These are phyloP conservation scores for Gastracanthus pulcherrimus DNA, from an alignment of 2,888 invertebrate genomes.

Conservation along the genomic window DNA sequence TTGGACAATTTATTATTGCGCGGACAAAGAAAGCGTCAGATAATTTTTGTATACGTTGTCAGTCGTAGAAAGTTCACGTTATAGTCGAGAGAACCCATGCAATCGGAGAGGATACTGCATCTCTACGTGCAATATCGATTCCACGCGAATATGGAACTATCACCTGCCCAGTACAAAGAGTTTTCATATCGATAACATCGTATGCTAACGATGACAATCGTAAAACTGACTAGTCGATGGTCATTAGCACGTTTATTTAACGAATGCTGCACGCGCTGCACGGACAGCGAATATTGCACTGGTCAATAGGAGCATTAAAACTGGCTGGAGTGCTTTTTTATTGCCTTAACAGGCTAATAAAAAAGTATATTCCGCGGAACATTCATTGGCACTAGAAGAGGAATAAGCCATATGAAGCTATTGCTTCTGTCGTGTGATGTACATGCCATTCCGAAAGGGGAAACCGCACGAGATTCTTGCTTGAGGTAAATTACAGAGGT, in stretches of 20 bases:
- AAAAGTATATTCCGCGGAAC: neutral
- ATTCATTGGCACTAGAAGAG: too few relatives aligned
- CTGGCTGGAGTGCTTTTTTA: neutral
- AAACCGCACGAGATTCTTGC: too few relatives aligned
- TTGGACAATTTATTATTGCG: conserved; percentile 8
- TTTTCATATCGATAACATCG: neutral
- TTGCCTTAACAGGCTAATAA: neutral
- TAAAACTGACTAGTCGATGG: neutral
- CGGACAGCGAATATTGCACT: neutral
- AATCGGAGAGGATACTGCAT: neutral
- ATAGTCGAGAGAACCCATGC: neutral
- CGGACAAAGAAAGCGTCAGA: neutral
- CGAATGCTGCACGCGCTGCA: too few relatives aligned
- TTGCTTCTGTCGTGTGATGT: too few relatives aligned
- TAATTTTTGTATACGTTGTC: neutral
- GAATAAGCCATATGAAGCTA: too few relatives aligned
- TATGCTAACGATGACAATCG: neutral
- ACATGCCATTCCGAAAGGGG: too few relatives aligned
- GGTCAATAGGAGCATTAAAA: neutral
- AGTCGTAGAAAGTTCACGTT: neutral
- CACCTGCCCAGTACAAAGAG: conserved; percentile 8
- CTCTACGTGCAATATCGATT: neutral
- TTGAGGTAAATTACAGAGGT: too few relatives aligned
- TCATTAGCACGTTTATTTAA: neutral
- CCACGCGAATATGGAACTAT: neutral